Evolutionary conservation across 2,888 invertebrate genomes (phyloP), one percentile per base, ranked within the genome.

Genomic region (Dexiosoma caninum): DNA sequence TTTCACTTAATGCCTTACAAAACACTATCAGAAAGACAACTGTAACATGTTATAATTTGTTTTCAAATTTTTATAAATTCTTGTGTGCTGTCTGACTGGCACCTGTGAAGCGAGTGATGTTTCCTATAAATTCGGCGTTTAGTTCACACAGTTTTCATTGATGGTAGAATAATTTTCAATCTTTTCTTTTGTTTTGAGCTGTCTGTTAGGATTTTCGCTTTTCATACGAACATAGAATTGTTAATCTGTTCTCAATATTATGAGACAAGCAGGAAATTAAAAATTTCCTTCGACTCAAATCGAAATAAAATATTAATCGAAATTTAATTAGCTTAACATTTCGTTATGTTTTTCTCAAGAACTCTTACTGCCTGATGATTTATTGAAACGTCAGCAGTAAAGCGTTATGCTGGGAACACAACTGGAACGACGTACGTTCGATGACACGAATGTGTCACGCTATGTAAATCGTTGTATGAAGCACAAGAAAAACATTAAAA

Each of bases 241-340:
- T 78, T 66, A 72, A 72, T 72, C 30, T n/a, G n/a, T 72, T 51
- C 21, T 60, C 21, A 4, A 3, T 3, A 1, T 9, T 49, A 40
- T 67, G 16, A 55, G 44, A 67, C 32, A 46, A 66, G 35, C 79
- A 76, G 79, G 70, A 80, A 80, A 70, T 76, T 53, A 44, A 64
- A 44, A 64, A 35, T 51, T 55, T 55, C 21, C 6, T 55, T 35
- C 3, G 19, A 2, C 35, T 60, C 10, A 37, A 12, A 10, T 9
- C 30, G 14, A 21, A 44, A 53, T 72, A 35, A 10, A 62, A 44
- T 42, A 30, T 51, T 60, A 32, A 71, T 70, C 57, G 70, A 46
- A 32, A 59, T 59, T 70, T 70, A 59, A 70, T 76, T 59, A 21
- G 44, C 60, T 57, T 66, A 19, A 12, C n/a, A 5, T 64, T 16